Percentiles rank a stretch among this genome's conserved stretches.
phyloP scores from a whole-genome alignment of 2,113 vertebrate genomes.

The Crotalus tigris region DNA sequence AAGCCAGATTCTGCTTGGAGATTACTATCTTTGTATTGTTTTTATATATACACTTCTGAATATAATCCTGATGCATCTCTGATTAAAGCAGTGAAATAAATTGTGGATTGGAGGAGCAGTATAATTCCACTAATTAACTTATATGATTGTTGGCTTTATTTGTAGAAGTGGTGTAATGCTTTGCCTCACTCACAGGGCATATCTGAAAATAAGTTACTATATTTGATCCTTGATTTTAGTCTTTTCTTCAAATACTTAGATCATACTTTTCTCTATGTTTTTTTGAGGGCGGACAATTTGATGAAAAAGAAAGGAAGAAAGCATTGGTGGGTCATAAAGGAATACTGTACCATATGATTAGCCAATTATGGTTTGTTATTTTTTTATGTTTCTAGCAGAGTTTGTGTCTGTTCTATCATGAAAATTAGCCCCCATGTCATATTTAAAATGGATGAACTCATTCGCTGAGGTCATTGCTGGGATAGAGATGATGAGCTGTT shows the following conservation, averaged over 20 bases:
- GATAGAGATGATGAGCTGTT: slow-evolving; percentile 24
- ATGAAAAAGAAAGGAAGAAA: slow-evolving; percentile 14
- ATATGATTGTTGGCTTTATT: slow-evolving; percentile 43
- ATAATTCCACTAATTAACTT: background rate
- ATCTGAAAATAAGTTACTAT: slow-evolving; percentile 32
- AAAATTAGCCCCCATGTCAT: slow-evolving; percentile 4
- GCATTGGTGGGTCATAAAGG: background rate
- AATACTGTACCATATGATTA: background rate
- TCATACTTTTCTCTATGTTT: slow-evolving; percentile 13
- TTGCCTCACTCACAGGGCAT: background rate
- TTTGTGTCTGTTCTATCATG: slow-evolving; percentile 18
- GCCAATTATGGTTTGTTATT: slow-evolving; percentile 4
- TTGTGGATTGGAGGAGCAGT: background rate
- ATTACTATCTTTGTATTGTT: background rate
- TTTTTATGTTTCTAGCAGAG: background rate
- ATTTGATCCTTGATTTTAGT: slow-evolving; percentile 45
- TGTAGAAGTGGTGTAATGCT: slow-evolving; percentile 20
- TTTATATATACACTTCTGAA: background rate
- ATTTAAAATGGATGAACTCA: background rate
- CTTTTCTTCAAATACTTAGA: background rate
- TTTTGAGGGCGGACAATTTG: slow-evolving; percentile 37
- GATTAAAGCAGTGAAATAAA: background rate
- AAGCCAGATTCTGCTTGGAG: background rate
- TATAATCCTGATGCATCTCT: background rate
- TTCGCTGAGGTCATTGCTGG: slow-evolving; percentile 47